Evolutionary conservation across 2,113 vertebrate genomes (phyloP).

Genomic region (Abramis brama): DNA sequence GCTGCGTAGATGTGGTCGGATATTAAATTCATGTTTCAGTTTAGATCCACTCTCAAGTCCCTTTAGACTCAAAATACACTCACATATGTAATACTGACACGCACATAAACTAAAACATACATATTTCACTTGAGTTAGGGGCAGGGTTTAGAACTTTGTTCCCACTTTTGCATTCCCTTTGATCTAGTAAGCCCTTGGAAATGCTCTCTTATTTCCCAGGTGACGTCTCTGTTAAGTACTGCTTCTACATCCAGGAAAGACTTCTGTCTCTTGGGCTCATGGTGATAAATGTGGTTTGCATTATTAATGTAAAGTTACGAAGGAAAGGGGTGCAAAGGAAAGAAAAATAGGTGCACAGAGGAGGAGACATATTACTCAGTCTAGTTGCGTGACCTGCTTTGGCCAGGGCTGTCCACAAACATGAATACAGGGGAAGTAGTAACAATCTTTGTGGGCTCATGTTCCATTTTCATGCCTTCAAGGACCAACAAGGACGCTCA

Average conservation of each 20-base stretch:
- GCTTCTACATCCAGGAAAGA: constrained; percentile 26
- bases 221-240: constrained; percentile 41
- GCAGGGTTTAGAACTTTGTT: constrained; percentile 15
- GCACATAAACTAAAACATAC: constrained; percentile 6
- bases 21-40: constrained; percentile 31
- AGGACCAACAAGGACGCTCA: constrained; percentile 10
- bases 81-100: not conserved
- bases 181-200: constrained; percentile 53
- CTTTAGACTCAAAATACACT: constrained; percentile 29
- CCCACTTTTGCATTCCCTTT: constrained; percentile 46
- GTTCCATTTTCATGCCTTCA: not conserved
- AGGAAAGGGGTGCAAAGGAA: constrained; percentile 3
- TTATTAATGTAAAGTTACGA: constrained; percentile 50
- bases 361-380: constrained; percentile 14
- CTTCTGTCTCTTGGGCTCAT: constrained; percentile 32
- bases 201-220: constrained; percentile 50
- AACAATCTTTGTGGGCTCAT: not conserved
- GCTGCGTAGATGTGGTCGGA: not conserved
- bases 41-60: constrained; percentile 22
- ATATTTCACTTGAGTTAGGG: constrained; percentile 17
- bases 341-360: not conserved
- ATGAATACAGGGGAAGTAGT: constrained; percentile 7
- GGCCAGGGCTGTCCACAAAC: not conserved
- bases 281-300: constrained; percentile 47
- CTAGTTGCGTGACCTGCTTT: constrained; percentile 33